These are phyloP conservation scores for Eristalis intricaria DNA, from an alignment of 2,888 invertebrate genomes.

Conservation along the genomic window DNA sequence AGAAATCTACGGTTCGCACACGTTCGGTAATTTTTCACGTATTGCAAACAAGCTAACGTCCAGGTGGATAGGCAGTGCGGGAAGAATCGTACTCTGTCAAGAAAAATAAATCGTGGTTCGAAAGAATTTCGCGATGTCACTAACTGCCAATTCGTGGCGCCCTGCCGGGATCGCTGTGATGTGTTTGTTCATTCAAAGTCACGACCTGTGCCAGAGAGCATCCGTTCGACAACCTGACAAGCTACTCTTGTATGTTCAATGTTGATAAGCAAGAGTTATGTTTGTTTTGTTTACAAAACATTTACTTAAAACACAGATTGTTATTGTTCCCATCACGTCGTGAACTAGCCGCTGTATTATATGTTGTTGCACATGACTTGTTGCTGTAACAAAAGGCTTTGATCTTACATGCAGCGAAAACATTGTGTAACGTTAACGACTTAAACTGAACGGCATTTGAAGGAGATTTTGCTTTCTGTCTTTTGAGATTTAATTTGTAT, in stretches of 20 bases:
- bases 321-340: not conserved
- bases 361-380: not conserved
- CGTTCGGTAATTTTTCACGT: slow-evolving; percentile 10
- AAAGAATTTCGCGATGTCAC: slow-evolving; percentile 16
- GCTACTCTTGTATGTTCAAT: not conserved
- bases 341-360: not conserved
- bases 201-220: slow-evolving; percentile 8
- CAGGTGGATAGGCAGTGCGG: slow-evolving; percentile 23
- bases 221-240: not conserved
- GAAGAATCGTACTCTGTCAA: slow-evolving; percentile 46
- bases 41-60: not conserved
- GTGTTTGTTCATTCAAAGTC: slow-evolving; percentile 27
- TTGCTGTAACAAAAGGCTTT: too few species aligned
- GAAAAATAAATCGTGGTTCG: slow-evolving; percentile 29
- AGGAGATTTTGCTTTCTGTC: not conserved
- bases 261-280: not conserved
- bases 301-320: not conserved
- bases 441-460: not conserved
- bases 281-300: not conserved
- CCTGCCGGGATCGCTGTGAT: slow-evolving; percentile 8
- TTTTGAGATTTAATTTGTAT: too few species aligned
- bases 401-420: too few species aligned
- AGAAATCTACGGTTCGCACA: slow-evolving; percentile 33
- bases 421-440: not conserved
- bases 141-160: slow-evolving; percentile 11